Evolutionary conservation across 2,113 vertebrate genomes (phyloP).

Genomic region (Phyllostomus discolor): DNA sequence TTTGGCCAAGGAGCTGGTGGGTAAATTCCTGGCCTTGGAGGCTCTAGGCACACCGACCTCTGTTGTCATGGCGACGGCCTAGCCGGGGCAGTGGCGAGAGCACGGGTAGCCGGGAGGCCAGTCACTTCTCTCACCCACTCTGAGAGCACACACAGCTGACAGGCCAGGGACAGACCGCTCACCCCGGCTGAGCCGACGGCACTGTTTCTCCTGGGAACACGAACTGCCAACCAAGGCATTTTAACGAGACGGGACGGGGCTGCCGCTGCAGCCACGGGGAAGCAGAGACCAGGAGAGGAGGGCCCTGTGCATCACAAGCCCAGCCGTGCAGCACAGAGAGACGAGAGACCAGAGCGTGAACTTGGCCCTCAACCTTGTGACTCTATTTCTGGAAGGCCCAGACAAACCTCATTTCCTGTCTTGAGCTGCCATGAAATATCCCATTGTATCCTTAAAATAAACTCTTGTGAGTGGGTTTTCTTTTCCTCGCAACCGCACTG

Average conservation of each 20-base stretch:
- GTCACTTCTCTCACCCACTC: background rate
- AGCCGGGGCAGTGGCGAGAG: background rate
- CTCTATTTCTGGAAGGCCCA: background rate
- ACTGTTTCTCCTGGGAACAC: background rate
- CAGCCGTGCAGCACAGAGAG: rapidly evolving
- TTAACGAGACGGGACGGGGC: background rate
- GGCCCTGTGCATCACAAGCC: background rate
- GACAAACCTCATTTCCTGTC: background rate
- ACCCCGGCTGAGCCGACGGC: background rate
- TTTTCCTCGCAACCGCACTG: background rate
- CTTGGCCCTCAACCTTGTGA: background rate
- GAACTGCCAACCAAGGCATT: background rate
- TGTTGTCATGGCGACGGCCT: background rate
- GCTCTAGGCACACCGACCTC: background rate
- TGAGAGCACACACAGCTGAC: background rate
- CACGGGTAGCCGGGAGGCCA: background rate
- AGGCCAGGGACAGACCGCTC: background rate
- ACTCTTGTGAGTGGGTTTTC: background rate
- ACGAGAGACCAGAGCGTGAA: rapidly evolving
- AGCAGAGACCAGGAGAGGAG: background rate
- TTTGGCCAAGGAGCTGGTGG: background rate
- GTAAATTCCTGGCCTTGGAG: background rate
- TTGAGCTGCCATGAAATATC: background rate
- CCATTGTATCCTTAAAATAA: background rate
- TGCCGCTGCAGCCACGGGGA: background rate